These are phyloP conservation scores for Agelaius tricolor DNA, from an alignment of 2,113 vertebrate genomes.

Conservation along the genomic window DNA sequence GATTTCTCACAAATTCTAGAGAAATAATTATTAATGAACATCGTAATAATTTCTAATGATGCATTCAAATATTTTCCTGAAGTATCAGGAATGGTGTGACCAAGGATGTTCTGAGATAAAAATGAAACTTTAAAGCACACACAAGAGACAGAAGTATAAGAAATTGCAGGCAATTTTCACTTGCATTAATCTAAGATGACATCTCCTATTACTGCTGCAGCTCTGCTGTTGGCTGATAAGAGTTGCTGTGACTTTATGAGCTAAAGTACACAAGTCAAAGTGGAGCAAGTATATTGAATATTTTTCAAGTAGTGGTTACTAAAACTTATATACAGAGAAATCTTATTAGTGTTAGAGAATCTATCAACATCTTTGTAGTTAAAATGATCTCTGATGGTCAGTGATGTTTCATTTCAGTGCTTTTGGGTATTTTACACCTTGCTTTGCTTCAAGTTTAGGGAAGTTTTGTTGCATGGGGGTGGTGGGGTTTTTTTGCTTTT, in stretches of 20 bases:
- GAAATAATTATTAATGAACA: constrained; percentile 1
- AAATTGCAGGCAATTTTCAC: constrained; percentile 49
- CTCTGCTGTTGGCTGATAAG: constrained; percentile 59
- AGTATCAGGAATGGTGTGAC: constrained; percentile 12
- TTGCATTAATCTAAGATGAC: constrained; percentile 72
- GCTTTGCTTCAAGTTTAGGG: background rate
- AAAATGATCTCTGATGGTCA: background rate
- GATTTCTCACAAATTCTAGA: background rate
- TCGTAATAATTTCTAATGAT: background rate
- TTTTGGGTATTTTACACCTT: background rate
- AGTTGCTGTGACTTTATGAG: constrained; percentile 53
- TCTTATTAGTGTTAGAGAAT: background rate
- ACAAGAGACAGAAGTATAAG: constrained; percentile 36
- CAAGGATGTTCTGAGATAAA: constrained; percentile 37
- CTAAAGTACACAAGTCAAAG: constrained; percentile 37
- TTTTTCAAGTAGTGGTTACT: background rate
- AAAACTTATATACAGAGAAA: background rate
- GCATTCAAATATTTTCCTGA: constrained; percentile 43
- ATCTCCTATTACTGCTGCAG: constrained; percentile 60
- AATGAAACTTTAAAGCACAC: constrained; percentile 36
- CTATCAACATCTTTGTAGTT: background rate
- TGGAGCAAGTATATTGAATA: background rate
- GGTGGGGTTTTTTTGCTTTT: accelerated
- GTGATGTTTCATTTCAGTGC: background rate
- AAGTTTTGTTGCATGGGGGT: background rate